Percentiles rank a stretch among this genome's conserved stretches.
Conservation (phyloP, 2,113 vertebrate species). For the Heterocephalus glaber region DNA sequence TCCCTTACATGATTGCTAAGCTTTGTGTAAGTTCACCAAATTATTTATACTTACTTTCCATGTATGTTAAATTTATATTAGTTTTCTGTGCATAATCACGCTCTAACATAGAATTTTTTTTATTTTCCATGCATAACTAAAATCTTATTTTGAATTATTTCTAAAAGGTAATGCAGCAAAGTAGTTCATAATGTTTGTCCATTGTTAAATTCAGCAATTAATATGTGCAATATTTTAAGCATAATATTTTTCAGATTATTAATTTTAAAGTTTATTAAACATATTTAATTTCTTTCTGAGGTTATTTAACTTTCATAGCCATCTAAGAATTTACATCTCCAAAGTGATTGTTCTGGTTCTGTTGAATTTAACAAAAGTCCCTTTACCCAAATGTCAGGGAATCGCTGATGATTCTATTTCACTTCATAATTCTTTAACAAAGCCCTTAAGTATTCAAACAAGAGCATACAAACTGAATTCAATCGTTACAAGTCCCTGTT, state of each 20-base stretch:
- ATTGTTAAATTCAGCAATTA: not conserved
- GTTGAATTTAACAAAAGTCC: not conserved
- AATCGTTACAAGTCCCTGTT: conserved; percentile 25
- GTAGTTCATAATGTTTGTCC: not conserved
- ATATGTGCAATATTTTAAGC: not conserved
- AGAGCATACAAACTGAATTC: conserved; percentile 49
- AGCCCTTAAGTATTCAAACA: conserved; percentile 38
- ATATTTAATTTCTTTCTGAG: not conserved
- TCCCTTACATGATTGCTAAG: not conserved
- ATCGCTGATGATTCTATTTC: conserved; percentile 5
- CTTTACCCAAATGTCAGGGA: conserved; percentile 28
- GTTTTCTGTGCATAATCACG: not conserved
- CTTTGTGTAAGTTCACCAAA: not conserved
- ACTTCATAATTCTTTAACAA: conserved; percentile 54
- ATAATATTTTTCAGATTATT: not conserved
- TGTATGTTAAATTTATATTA: not conserved
- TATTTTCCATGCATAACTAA: not conserved
- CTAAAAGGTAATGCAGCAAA: not conserved
- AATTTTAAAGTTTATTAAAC: not conserved
- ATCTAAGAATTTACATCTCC: not conserved
- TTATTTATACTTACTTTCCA: not conserved
- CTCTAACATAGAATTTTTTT: not conserved
- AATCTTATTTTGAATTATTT: not conserved
- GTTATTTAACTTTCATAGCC: not conserved
- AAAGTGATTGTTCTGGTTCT: not conserved